phyloP scores from a whole-genome alignment of 2,797 vertebrate species.

The Bufotes viridis region DNA sequence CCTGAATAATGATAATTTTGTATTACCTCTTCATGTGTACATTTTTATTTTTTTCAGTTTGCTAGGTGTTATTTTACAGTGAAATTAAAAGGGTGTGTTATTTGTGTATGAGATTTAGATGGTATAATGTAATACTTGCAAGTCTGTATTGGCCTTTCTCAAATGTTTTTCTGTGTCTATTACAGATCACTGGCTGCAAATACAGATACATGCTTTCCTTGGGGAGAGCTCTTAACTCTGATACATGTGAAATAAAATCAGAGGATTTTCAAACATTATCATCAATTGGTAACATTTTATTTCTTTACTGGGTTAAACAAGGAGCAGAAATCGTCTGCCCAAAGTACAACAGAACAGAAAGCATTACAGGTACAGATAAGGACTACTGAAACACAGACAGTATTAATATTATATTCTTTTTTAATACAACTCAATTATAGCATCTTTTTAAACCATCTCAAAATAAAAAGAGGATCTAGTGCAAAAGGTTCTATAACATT shows the following conservation, averaged over 20 bases:
- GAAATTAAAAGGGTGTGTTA: neutral
- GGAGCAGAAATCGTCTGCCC: conserved; percentile 77
- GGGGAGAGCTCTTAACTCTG: neutral
- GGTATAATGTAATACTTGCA: conserved; percentile 16
- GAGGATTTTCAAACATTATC: conserved; percentile 69
- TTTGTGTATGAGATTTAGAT: conserved; percentile 23
- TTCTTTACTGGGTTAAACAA: conserved; percentile 85
- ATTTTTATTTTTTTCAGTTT: neutral
- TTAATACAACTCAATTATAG: conserved; percentile 84
- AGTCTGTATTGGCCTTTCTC: neutral
- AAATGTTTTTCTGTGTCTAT: conserved; percentile 10
- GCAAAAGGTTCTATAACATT: conserved; percentile 84
- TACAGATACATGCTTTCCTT: neutral
- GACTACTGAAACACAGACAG: conserved; percentile 84
- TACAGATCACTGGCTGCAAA: neutral
- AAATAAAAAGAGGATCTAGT: conserved; percentile 85
- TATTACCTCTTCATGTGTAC: neutral
- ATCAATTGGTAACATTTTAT: conserved; percentile 84
- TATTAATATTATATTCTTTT: conserved; percentile 76
- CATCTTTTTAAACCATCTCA: conserved; percentile 77
- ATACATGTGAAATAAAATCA: neutral
- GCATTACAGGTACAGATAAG: conserved; percentile 81
- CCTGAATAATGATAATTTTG: neutral
- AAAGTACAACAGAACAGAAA: conserved; percentile 85
- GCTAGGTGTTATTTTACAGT: neutral